Evolutionary conservation across 2,888 invertebrate genomes (phyloP), one percentile per base, ranked within the genome.

Genomic region (Leptarthrus brevirostris): DNA sequence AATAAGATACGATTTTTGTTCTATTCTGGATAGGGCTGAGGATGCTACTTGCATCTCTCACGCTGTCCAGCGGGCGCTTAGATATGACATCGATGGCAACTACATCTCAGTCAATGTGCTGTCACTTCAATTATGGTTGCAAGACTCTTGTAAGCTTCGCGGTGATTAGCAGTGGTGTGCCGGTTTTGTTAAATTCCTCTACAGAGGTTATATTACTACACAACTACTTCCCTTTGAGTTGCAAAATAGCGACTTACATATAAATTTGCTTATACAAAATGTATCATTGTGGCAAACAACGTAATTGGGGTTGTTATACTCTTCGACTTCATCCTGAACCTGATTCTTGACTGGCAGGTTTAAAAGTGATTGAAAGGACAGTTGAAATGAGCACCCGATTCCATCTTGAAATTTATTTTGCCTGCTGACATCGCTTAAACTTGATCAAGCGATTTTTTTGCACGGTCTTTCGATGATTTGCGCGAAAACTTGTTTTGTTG

Each of bases 281-380:
- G 30, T 30, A 30, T 30, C 30, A 30, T 8, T 30, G 14, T 16
- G 16, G 12, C 24, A 26, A 30, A 16, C 56, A 24, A 30, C 30
- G 30, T 30, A 56, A 56, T 56, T 8, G 26, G 30, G 30, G 56
- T 56, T 56, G 30, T 56, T 56, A 30, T 30, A 8, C 30, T 30
- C 30, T 30, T 26, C 30, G 24, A 8, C 24, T 14, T 12, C 30
- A 30, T 22, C 30, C 14, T 30, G 18, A 30, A 56, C 12, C 34
- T 34, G 36, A 20, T 40, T 61, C 36, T 61, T 61, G 61, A 61
- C 40, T 61, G 61, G 20, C 36, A 20, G 26, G 20, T 61, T 40
- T 40, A 22, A 61, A 61, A 61, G 40, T 61, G 61, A 61, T 61
- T 24, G 54, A 61, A 61, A 61, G 61, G 61, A 61, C 61, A 56